These are phyloP conservation scores for Enteromius argenteus DNA, from an alignment of 2,797 vertebrate genomes.

Conservation along the genomic window DNA sequence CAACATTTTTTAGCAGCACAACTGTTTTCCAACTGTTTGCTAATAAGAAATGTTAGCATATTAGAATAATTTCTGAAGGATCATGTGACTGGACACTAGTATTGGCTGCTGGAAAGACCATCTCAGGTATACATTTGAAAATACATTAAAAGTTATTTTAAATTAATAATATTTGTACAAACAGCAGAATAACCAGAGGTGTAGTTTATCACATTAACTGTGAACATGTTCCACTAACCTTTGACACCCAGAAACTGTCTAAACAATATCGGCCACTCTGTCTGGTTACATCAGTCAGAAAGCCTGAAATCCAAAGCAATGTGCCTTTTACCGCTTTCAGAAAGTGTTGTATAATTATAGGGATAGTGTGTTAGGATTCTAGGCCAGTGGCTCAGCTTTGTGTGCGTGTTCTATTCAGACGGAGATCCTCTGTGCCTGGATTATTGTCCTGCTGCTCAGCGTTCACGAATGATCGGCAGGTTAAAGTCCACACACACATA, in stretches of 20 bases:
- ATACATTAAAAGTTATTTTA: neutral
- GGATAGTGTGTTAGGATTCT: slow-evolving; percentile 59
- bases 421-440: slow-evolving; percentile 48
- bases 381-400: slow-evolving; percentile 17
- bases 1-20: neutral
- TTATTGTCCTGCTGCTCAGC: slow-evolving; percentile 43
- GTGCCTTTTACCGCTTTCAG: neutral
- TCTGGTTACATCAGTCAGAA: neutral
- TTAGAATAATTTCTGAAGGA: neutral
- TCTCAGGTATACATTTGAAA: neutral
- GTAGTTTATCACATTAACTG: neutral
- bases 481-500: slow-evolving; percentile 38
- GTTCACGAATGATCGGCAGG: slow-evolving; percentile 42
- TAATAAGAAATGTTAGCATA: neutral
- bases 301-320: neutral
- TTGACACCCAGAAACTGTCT: neutral
- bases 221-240: neutral
- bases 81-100: neutral
- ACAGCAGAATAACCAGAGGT: neutral
- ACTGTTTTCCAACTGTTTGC: neutral
- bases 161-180: neutral
- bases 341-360: slow-evolving; percentile 2
- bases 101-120: neutral
- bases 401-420: slow-evolving; percentile 38
- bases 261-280: neutral